Conservation (phyloP, 2,888 invertebrate species). For the Octonoba sinensis region DNA sequence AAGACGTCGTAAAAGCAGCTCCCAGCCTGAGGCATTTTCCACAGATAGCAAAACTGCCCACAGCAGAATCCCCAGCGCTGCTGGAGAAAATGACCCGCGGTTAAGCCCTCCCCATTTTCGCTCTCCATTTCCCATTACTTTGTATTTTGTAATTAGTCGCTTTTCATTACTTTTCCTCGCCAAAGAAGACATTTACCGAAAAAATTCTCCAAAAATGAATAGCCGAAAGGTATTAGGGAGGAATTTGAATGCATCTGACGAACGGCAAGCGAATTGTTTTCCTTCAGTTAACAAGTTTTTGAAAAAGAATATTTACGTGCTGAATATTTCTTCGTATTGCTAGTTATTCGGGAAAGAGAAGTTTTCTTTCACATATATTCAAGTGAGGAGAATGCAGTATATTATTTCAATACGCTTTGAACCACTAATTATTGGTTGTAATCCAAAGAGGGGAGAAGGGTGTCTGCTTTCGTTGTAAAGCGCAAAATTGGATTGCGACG, state of each 20-base stretch:
- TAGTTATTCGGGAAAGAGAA: too few relatives aligned
- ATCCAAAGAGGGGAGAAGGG: too few relatives aligned
- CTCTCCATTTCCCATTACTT: constrained; percentile 4
- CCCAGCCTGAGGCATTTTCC: constrained; percentile 3
- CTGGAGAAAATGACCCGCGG: neutral
- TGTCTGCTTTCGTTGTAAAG: too few relatives aligned
- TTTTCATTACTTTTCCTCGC: constrained; percentile 19
- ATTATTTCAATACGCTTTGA: too few relatives aligned
- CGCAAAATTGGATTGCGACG: too few relatives aligned
- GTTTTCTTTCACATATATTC: too few relatives aligned
- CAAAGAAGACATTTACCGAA: constrained; percentile 13
- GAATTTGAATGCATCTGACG: constrained; percentile 11
- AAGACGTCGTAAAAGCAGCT: constrained; percentile 19
- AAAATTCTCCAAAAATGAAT: constrained; percentile 20
- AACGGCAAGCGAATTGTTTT: constrained; percentile 8
- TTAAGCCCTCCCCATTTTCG: too few relatives aligned
- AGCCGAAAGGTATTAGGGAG: constrained; percentile 6
- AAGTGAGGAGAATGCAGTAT: too few relatives aligned
- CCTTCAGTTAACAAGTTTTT: neutral
- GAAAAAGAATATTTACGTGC: too few relatives aligned
- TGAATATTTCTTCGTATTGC: too few relatives aligned
- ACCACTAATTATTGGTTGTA: too few relatives aligned
- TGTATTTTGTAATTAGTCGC: constrained; percentile 25
- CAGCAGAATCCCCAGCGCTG: neutral
- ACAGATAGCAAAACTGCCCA: constrained; percentile 9